Base-by-base conservation (phyloP, 2,797 vertebrate genomes). In the Aeoliscus strigatus region DNA sequence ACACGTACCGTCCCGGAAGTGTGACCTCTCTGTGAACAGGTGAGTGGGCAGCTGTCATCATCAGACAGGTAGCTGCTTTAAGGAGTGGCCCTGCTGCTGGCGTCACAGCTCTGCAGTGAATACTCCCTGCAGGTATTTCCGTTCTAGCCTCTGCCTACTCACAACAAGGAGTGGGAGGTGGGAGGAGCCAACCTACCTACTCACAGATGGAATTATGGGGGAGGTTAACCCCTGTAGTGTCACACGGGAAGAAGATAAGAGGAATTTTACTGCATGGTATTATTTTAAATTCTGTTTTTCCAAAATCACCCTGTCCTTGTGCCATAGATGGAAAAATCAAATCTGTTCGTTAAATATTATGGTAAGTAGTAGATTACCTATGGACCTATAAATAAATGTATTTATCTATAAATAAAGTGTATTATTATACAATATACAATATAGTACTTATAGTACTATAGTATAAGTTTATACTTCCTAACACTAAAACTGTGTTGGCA, bases 121-220 rank as follows among this genome's bases (percentile, higher is more conserved):
- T 57, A 75, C 75, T 50, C 37, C 58, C 56, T 53, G 57, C 70
- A 82, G 80, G 79, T 73, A 86, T 84, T 86, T 86, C 84, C 79
- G 62, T 49, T 59, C 9, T 6, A 26, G 21, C 45, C 12, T 18
- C 35, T 4, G 68, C 70, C 70, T 65, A 61, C 67, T 64, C 66
- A 75, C 51, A 52, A 37, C 40, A 48, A 48, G 61, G 73, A 33
- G 69, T 67, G 69, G 75, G 70, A 59, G 70, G 70, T 58, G 70
- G 79, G 79, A 53, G 78, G 76, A 58, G 75, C 32, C 33, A 60
- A 45, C 45, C 73, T 58, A 43, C 45, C 73, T 58, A 66, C 72
- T 57, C 55, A 53, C 41, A 37, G 21, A 31, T 53, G 58, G 42
- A 75, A 75, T 60, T 24, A 58, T 17, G 68, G 51, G 60, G 73